Evolutionary conservation across 2,113 vertebrate genomes (phyloP), one percentile per base, ranked within the genome.

Genomic region (Eclectus roratus): DNA sequence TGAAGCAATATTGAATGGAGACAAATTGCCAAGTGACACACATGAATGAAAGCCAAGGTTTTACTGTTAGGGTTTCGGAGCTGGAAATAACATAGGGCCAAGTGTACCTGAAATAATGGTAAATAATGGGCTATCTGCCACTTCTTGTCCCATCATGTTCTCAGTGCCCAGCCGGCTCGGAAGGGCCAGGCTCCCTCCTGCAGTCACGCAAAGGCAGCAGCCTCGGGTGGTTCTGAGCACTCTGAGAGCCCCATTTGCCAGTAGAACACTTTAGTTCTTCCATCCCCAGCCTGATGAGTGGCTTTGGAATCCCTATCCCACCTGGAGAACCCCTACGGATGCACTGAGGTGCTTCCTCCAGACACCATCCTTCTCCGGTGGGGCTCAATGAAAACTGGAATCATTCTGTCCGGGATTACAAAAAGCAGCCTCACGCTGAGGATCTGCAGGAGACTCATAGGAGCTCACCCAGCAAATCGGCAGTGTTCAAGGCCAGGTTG

Each of bases 1-100:
- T 93, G 96, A 83, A 93, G 96, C 93, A 95, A 70, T 50, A 53
- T 27, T 43, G 87, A 69, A 78, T 79, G 72, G 33, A 79, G 93
- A 89, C 93, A 89, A 95, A 89, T 93, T 91, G 94, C 96, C 96
- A 91, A 95, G 79, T 49, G 86, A 84, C 95, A 96, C 92, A 55
- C 24, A 55, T 3, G 72, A 88, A 63, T 1, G 13, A 47, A 44
- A 94, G 92, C 74, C 94, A 94, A 93, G 88, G 86, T 25, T 81
- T 65, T 11, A 8, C 71, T 86, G 52, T 47, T 49, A 66, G 41
- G 44, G 23, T 52, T 70, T 60, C 83, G 85, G 81, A 86, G 76
- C 84, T 66, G 76, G n/a, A 66, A 91, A 88, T 77, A 94, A 25
- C 35, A 23, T 1, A 47, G 79, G 88, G 35, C 79, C 87, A 90